A percentile compares a stretch with the other conserved stretches of the same genome.
Conservation (phyloP, 2,113 vertebrate genomes). For the Glareola pratincola region DNA sequence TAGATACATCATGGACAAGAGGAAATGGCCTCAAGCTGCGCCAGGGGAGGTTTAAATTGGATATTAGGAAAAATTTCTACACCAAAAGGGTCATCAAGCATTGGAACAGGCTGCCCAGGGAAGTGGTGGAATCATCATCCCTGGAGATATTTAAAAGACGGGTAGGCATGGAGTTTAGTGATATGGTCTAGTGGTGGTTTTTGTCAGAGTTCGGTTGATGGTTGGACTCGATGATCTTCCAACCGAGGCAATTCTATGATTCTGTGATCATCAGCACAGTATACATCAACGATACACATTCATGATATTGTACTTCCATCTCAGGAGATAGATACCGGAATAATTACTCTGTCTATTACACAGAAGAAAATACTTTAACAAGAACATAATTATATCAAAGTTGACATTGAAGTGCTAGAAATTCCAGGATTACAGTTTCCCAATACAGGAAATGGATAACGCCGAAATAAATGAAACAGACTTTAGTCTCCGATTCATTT, state of each 20-base stretch:
- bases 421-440: not conserved
- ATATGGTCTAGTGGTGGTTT: not conserved
- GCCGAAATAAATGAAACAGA: not conserved
- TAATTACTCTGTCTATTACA: not conserved
- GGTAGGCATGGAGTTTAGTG: not conserved
- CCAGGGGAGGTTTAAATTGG: not conserved
- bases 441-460: not conserved
- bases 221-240: not conserved
- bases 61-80: not conserved
- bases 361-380: not conserved
- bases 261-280: not conserved
- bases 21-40: not conserved
- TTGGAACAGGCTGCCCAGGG: not conserved
- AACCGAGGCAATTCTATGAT: not conserved
- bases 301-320: not conserved
- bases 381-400: not conserved
- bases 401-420: not conserved
- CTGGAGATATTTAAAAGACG: not conserved
- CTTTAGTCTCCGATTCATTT: not conserved
- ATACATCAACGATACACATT: not conserved
- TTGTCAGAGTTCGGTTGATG: not conserved
- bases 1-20: not conserved
- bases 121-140: not conserved
- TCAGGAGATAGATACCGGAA: not conserved
- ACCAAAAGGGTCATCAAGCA: not conserved